Percentiles rank a stretch among this genome's conserved stretches.
These are phyloP conservation scores for Capitulum mitella DNA, from an alignment of 2,888 invertebrate genomes.

Conservation along the genomic window DNA sequence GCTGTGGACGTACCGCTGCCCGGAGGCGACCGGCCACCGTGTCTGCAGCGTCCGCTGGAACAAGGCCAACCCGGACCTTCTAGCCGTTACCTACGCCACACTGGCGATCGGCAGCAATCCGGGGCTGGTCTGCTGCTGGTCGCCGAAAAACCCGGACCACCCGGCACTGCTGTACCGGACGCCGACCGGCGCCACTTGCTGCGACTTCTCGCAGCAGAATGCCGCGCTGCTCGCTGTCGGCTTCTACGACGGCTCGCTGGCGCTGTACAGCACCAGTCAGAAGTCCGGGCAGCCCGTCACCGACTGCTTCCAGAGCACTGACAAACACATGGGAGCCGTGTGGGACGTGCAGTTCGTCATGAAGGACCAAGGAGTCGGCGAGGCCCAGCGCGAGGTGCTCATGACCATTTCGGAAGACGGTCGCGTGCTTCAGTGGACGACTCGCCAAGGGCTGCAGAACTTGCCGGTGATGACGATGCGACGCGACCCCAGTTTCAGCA, in stretches of 20 bases:
- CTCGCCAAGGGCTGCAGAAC: neutral
- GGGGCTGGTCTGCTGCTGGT: slow-evolving; percentile 17
- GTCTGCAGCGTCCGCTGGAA: neutral
- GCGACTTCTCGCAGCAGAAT: neutral
- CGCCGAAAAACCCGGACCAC: neutral
- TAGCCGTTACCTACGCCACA: slow-evolving; percentile 5
- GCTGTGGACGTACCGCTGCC: neutral
- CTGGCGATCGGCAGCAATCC: neutral
- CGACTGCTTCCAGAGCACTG: neutral
- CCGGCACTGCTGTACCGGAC: neutral
- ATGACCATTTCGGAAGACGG: slow-evolving; percentile 14
- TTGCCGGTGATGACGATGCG: slow-evolving; percentile 4
- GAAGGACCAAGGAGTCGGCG: slow-evolving; percentile 5
- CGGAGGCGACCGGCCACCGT: neutral
- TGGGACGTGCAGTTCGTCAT: slow-evolving; percentile 20
- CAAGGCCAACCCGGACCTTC: neutral
- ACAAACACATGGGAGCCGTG: neutral
- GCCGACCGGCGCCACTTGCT: neutral
- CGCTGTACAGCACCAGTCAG: slow-evolving; percentile 14
- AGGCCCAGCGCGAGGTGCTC: slow-evolving; percentile 11
- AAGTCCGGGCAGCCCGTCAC: neutral
- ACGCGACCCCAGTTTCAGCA: neutral
- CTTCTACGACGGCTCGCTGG: neutral
- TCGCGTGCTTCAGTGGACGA: slow-evolving; percentile 7
- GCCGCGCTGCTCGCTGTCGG: neutral